Evolutionary conservation across 2,888 invertebrate species (phyloP), one percentile per base, ranked within the genome.

Genomic region (Lasioglossum villosulum): DNA sequence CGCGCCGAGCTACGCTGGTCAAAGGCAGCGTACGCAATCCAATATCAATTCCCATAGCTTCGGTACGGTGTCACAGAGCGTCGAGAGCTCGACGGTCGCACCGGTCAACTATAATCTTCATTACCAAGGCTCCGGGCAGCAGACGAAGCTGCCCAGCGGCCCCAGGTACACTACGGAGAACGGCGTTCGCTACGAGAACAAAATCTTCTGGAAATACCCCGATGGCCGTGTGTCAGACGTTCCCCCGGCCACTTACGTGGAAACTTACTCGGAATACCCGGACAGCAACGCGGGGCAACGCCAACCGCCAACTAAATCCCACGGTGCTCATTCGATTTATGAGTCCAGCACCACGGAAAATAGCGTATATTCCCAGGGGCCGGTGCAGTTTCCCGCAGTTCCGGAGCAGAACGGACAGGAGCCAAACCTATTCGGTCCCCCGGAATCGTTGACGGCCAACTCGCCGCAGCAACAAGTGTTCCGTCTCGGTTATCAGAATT

Each of bases 191-290:
- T 95, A 95, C 82, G 94, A 95, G 80, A 94, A 95, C 73, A 95
- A 94, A 75, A 93, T 95, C 5, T 92, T 94, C n/a, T 95, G 95
- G 95, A 95, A 95, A 66, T 95, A 95, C 88, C 94, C 94, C 0
- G 94, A 95, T 84, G 95, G 95, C 0, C 92, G 93, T 68, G 90
- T 95, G 5, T 93, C 93, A 0, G 93, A 94, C 8, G 88, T 88
- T 1, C 93, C 94, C 2, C 94, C 95, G 1, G 79, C 86, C 4
- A 93, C 95, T 4, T 94, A 94, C 86, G 81, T 90, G 1, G 92
- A 92, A 68, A 88, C 91, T 8, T 91, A 91, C 63, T 74, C 83
- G 10, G 78, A 76, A 1, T 89, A 88, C 6, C 74, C 83, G 2
- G 73, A 59, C 4, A 12, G n/a, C n/a, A 56, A 56, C 56, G 12